These are phyloP conservation scores for Hystrix cristata DNA, from an alignment of 2,113 vertebrate genomes.

Conservation along the genomic window DNA sequence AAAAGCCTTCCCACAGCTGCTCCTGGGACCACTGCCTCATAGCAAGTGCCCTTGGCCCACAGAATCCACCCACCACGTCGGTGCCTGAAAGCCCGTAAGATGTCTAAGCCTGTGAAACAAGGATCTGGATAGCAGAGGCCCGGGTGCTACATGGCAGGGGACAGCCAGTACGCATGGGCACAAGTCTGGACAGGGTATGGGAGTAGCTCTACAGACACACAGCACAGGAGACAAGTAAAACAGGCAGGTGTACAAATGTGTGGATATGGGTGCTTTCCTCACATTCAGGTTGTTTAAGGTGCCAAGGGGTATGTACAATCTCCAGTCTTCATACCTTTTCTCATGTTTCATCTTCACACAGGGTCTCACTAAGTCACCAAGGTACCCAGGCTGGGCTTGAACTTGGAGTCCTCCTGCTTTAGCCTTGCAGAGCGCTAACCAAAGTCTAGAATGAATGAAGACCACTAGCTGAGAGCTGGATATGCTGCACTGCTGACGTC, in stretches of 20 bases:
- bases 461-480: no score
- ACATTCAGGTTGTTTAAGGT: background rate
- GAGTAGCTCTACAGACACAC: background rate
- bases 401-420: background rate
- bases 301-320: no score
- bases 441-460: background rate
- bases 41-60: background rate
- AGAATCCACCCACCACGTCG: background rate
- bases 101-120: background rate
- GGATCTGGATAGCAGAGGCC: background rate
- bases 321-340: background rate
- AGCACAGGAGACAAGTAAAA: background rate
- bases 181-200: background rate
- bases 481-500: background rate
- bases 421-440: background rate
- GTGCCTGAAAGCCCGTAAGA: background rate
- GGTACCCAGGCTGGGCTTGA: background rate
- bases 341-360: background rate
- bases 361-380: background rate
- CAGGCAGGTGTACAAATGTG: background rate
- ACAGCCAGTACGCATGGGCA: rapidly evolving
- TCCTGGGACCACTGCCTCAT: background rate
- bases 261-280: background rate
- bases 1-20: background rate
- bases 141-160: background rate